Base-by-base conservation (phyloP, 2,888 invertebrate species). In the Nudaria mundana region DNA sequence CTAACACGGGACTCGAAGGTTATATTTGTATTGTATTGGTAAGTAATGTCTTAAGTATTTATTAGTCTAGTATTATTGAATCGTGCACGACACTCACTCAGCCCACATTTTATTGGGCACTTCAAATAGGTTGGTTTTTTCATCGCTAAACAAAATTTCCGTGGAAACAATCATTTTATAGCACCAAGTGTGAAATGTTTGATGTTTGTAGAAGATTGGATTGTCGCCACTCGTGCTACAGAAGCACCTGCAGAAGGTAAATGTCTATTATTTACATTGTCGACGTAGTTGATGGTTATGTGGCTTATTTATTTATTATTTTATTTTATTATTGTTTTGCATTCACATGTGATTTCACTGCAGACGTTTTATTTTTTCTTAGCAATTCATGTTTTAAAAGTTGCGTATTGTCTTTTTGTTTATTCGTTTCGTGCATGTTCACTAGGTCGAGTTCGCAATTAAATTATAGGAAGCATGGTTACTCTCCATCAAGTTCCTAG, bases 311-410 rank as follows among this genome's bases (percentile, higher is more conserved):
- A 86, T 86, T 63, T 83, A 82, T 81, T 83, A 80, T 85, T 81
- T 81, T 79, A 72, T 77, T 72, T 66, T 42, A 58, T 66, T 75
- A 75, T 77, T 71, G 74, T 79, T 84, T 39, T 84, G 85, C 87
- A 87, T 87, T 88, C 87, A 88, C 88, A 88, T 88, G 88, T 88
- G 88, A 88, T 87, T 87, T 88, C 88, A 87, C 88, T 83, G 84
- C 86, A 81, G 77, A 77, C 76, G n/a, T n/a, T 74, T 79, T 63
- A 77, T 75, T 76, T n/a, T n/a, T n/a, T 75, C 70, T 74, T 78
- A 77, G 81, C 79, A 78, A 79, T 83, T 83, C 84, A 84, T 85
- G 79, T 80, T 78, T 70, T 64, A 63, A 60, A 51, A 56, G 5
- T 23, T 7, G 15, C n/a, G 13, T 32, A 40, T 44, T 43, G 43